Percentiles rank a stretch among this genome's conserved stretches.
These are phyloP conservation scores for Andrena marginata DNA, from an alignment of 2,888 invertebrate species.

Conservation along the genomic window DNA sequence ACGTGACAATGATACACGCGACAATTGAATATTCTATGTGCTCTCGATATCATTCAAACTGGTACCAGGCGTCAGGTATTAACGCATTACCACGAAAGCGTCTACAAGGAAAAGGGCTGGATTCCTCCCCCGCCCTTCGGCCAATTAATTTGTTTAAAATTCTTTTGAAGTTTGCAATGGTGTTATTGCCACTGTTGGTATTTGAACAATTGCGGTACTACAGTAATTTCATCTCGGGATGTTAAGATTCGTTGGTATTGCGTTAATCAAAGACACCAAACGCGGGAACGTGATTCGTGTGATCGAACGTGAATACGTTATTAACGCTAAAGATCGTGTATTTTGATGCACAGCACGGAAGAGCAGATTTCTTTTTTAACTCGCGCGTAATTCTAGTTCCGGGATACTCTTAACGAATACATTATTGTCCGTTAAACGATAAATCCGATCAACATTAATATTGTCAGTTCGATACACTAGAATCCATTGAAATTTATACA, in stretches of 20 bases:
- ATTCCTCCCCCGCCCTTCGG: too few relatives aligned
- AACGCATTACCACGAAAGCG: conserved; percentile 10
- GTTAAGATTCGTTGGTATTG: conserved; percentile 3
- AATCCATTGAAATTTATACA: conserved; percentile 40
- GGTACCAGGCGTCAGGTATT: not conserved
- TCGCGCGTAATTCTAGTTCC: conserved; percentile 52
- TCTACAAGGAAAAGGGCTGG: too few relatives aligned
- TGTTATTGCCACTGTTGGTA: too few relatives aligned
- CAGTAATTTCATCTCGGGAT: not conserved
- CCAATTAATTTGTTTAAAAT: too few relatives aligned
- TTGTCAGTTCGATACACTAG: conserved; percentile 56
- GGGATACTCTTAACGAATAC: conserved; percentile 57
- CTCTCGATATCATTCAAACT: conserved; percentile 21
- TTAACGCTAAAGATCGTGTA: conserved; percentile 52
- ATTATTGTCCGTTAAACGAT: conserved; percentile 64
- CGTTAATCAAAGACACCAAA: conserved; percentile 33
- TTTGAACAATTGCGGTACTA: not conserved
- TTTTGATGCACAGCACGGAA: conserved; percentile 66
- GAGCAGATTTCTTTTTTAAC: conserved; percentile 68
- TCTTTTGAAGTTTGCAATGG: not conserved
- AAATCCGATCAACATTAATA: conserved; percentile 54
- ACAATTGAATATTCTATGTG: conserved; percentile 22
- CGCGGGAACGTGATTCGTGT: conserved; percentile 45
- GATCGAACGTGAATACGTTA: conserved; percentile 40
- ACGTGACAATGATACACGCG: conserved; percentile 19